Evolutionary conservation across 2,797 vertebrate genomes (phyloP).

Genomic region (Anolis apletophallus): DNA sequence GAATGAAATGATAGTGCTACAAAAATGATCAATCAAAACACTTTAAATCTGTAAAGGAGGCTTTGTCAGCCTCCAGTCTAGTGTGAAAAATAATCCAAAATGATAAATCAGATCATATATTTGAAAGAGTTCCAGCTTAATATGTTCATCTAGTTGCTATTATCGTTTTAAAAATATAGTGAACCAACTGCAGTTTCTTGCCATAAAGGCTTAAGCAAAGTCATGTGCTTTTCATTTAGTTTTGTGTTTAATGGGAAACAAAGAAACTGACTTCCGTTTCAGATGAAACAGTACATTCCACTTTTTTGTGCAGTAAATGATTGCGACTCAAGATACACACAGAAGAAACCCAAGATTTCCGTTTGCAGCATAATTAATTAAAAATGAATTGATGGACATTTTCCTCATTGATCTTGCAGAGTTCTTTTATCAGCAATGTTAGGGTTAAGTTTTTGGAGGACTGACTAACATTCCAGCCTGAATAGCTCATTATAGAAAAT

Average conservation of each 20-base stretch:
- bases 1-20: slow-evolving; percentile 58
- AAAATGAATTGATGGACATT: background rate
- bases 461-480: slow-evolving; percentile 26
- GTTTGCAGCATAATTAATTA: slow-evolving; percentile 39
- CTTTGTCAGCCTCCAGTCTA: slow-evolving; percentile 71
- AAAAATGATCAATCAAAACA: slow-evolving; percentile 62
- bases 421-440: slow-evolving; percentile 3
- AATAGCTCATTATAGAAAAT: slow-evolving; percentile 21
- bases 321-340: slow-evolving; percentile 34
- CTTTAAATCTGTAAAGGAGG: slow-evolving; percentile 69
- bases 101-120: slow-evolving; percentile 42
- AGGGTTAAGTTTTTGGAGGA: slow-evolving; percentile 14
- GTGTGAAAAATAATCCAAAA: slow-evolving; percentile 57
- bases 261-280: slow-evolving; percentile 68
- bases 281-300: slow-evolving; percentile 62
- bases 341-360: slow-evolving; percentile 32
- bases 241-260: slow-evolving; percentile 62
- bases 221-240: slow-evolving; percentile 73
- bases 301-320: slow-evolving; percentile 52
- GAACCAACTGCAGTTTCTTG: slow-evolving; percentile 60
- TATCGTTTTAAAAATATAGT: slow-evolving; percentile 43
- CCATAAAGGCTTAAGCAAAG: slow-evolving; percentile 53
- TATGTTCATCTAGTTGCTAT: slow-evolving; percentile 20
- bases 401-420: background rate
- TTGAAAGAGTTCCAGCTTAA: slow-evolving; percentile 41